Base-by-base conservation (phyloP, 2,113 vertebrate species). In the Otus sunia region DNA sequence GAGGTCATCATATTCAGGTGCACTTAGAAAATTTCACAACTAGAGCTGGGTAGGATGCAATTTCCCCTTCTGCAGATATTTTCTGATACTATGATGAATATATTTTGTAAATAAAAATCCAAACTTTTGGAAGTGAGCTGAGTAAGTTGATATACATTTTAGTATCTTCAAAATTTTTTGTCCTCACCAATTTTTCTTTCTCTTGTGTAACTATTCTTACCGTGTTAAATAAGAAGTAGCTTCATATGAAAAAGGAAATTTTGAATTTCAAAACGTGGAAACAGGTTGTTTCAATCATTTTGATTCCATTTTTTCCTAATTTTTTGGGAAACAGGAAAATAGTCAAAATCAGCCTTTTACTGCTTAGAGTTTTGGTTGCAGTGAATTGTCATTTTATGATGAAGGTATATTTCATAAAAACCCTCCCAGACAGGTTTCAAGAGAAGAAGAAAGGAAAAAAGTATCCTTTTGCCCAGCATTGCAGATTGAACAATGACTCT, bases 321-420 rank as follows among this genome's bases (percentile, higher is more conserved):
- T 68, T 94, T n/a, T 14, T 9, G 5, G 12, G 56, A 84, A 73
- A 64, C 6, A 86, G 30, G 10, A 96, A 86, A 93, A 71, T 32
- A 83, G 25, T 45, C 34, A 77, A 94, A 81, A 96, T 69, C 19
- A 86, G 21, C 71, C 34, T 68, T 94, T 64, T 78, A 67, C 34
- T 72, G 47, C 30, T 78, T 71, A 62, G 27, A 75, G 10, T 75
- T 78, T 86, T 56, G 4, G 7, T 76, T 86, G 20, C 20, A 77
- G n/a, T 58, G 66, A 93, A 78, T 53, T 79, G 4, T 23, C 18
- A 50, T 79, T 89, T 89, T 73, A 53, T 50, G 22, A 72, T 68
- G 36, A 87, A 87, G 36, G 26, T 12, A 27, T 27, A n/a, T 50
- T 84, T 89, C 39, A 78, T 60, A 26, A 63, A 86, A 86, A 11